These are phyloP conservation scores for Drosophila borealis DNA, from an alignment of 2,888 invertebrate genomes.

Conservation along the genomic window DNA sequence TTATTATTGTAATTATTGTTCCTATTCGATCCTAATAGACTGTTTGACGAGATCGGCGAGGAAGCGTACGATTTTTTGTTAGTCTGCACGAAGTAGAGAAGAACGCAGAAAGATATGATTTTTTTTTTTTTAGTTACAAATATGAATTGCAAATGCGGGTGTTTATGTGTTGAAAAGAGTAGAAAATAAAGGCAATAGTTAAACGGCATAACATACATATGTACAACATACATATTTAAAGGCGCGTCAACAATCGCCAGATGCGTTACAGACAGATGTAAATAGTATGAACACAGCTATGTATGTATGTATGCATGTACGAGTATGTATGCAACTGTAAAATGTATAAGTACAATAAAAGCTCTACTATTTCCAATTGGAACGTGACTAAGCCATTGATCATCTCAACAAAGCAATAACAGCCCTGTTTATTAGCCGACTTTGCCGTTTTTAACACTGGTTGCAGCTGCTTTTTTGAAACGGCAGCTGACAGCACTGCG, in stretches of 20 bases:
- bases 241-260: conserved; percentile 22
- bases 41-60: conserved; percentile 85
- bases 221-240: conserved; percentile 30
- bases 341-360: conserved; percentile 1
- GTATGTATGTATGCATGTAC: conserved; percentile 5
- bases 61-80: conserved; percentile 85
- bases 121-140: conserved; percentile 45
- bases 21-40: conserved; percentile 85
- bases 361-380: neutral
- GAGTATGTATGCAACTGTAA: neutral
- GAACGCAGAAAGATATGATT: conserved; percentile 71
- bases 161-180: conserved; percentile 4
- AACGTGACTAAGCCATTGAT: too few species aligned
- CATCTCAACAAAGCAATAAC: too few species aligned
- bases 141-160: conserved; percentile 28
- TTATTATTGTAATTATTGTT: conserved; percentile 65
- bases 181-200: neutral
- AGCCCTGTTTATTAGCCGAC: too few species aligned
- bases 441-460: too few species aligned
- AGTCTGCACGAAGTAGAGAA: conserved; percentile 82
- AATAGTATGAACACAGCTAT: conserved; percentile 15
- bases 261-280: conserved; percentile 29
- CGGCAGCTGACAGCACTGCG: too few species aligned
- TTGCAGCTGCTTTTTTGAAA: too few species aligned
- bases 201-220: conserved; percentile 26